Evolutionary conservation across 2,113 vertebrate genomes (phyloP).

Genomic region (Tenrec ecaudatus): DNA sequence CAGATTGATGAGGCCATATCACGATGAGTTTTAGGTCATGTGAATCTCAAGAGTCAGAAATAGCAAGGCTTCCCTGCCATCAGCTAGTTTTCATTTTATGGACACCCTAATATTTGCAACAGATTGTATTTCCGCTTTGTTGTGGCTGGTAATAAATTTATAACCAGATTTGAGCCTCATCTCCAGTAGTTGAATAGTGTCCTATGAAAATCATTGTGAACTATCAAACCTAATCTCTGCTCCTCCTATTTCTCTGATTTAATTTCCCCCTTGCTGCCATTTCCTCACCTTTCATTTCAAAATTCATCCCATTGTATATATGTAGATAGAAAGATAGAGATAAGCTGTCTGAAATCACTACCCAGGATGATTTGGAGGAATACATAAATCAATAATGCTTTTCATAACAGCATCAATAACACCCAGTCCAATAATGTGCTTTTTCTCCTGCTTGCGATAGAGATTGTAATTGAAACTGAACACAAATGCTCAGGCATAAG

Average conservation of each 20-base stretch:
- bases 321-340: constrained; percentile 30
- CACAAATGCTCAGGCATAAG: neutral
- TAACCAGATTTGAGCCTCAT: constrained; percentile 24
- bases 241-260: constrained; percentile 57
- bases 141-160: constrained; percentile 64
- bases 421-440: neutral
- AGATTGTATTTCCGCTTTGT: constrained; percentile 49
- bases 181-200: constrained; percentile 19
- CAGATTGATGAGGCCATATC: neutral
- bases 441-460: constrained; percentile 29
- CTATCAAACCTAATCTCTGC: constrained; percentile 45
- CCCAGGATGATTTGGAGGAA: constrained; percentile 53
- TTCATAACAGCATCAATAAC: constrained; percentile 49
- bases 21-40: neutral
- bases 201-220: constrained; percentile 53
- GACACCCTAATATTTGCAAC: constrained; percentile 18
- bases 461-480: constrained; percentile 19
- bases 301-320: neutral
- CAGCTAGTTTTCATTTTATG: constrained; percentile 55
- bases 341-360: constrained; percentile 46
- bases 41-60: constrained; percentile 18
- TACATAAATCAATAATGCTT: constrained; percentile 66
- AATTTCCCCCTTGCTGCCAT: constrained; percentile 50
- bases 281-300: constrained; percentile 53
- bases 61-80: neutral